Evolutionary conservation across 1,140 invertebrate species (phyloP).

Genomic region (Pinna nobilis): DNA sequence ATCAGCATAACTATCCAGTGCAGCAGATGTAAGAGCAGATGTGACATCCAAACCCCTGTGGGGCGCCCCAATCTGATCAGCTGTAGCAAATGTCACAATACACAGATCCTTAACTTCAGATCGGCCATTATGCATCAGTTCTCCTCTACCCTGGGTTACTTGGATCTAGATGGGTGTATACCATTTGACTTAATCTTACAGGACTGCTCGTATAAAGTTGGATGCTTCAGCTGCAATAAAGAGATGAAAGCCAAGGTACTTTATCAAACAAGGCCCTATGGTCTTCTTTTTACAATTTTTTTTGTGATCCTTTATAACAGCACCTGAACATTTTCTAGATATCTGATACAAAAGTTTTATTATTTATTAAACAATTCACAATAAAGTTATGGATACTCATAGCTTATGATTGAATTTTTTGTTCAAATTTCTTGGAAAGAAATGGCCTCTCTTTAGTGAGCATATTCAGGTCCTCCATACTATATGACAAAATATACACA

Average conservation of each 20-base stretch:
- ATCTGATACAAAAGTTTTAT: too few species aligned
- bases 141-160: slow-evolving; percentile 68
- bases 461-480: too few species aligned
- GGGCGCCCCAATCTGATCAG: slow-evolving; percentile 54
- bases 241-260: slow-evolving; percentile 64
- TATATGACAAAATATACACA: too few species aligned
- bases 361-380: too few species aligned
- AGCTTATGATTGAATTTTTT: too few species aligned
- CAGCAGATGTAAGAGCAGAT: slow-evolving; percentile 68
- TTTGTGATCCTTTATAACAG: too few species aligned
- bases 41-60: slow-evolving; percentile 58
- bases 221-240: slow-evolving; percentile 70
- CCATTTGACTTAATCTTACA: slow-evolving; percentile 70
- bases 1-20: slow-evolving; percentile 67
- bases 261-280: background rate
- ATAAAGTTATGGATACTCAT: too few species aligned
- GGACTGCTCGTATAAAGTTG: slow-evolving; percentile 61
- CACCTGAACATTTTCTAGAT: too few species aligned
- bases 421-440: too few species aligned
- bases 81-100: slow-evolving; percentile 68
- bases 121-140: slow-evolving; percentile 68
- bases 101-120: slow-evolving; percentile 62
- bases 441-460: too few species aligned
- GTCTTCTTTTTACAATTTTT: background rate
- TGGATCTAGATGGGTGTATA: slow-evolving; percentile 70